Evolutionary conservation across 2,113 vertebrate species (phyloP).

Genomic region (Sapayoa aenigma): DNA sequence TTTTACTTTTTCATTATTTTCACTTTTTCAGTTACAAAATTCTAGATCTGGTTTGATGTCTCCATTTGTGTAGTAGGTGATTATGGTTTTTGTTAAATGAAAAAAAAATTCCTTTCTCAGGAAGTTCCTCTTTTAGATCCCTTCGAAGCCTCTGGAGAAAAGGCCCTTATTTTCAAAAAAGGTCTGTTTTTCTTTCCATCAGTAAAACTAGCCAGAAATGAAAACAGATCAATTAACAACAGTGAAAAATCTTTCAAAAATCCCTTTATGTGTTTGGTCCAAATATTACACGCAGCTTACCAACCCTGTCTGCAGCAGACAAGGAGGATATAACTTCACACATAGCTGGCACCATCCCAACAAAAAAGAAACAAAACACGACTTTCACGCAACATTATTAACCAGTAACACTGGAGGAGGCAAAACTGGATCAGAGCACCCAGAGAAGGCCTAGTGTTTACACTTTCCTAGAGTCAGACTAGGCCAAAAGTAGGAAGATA

Average conservation of each 20-base stretch:
- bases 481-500: background rate
- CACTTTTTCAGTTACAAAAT: background rate
- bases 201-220: background rate
- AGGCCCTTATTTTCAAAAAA: background rate
- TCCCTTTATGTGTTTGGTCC: accelerated
- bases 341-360: background rate
- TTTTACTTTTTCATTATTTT: background rate
- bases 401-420: background rate
- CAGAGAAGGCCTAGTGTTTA: background rate
- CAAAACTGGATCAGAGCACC: background rate
- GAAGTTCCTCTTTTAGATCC: background rate
- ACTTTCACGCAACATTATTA: background rate
- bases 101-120: background rate
- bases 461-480: background rate
- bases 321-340: background rate
- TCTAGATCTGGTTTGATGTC: background rate
- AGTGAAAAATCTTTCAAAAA: background rate
- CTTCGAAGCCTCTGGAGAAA: background rate
- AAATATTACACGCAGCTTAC: background rate
- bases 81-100: background rate
- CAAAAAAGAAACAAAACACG: accelerated
- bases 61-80: background rate
- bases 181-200: background rate
- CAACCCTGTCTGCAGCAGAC: background rate
- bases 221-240: background rate